Conservation (phyloP, 2,113 vertebrate genomes). For the Rynchops niger region DNA sequence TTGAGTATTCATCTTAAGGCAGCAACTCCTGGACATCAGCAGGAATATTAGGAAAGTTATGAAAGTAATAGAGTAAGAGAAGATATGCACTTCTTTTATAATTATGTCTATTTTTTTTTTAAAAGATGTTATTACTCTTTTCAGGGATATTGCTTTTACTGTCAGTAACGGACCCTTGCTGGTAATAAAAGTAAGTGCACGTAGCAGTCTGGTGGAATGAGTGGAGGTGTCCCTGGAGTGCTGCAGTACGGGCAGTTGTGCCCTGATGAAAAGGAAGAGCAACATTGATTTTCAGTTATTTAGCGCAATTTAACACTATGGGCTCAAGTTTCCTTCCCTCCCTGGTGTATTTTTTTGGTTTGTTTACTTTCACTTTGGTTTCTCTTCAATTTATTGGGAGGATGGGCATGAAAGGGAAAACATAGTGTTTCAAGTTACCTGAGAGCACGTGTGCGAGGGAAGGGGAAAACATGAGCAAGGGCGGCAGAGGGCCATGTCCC, state of each 20-base stretch:
- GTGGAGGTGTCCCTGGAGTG: conserved; percentile 2
- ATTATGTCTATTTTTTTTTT: not conserved
- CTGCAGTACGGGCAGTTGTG: not conserved
- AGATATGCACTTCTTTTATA: not conserved
- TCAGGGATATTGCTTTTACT: not conserved
- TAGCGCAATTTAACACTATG: conserved; percentile 11
- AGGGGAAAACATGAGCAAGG: not conserved
- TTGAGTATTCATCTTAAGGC: not conserved
- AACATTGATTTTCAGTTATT: conserved; percentile 58
- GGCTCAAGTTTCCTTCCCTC: conserved; percentile 17
- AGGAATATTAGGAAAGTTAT: not conserved
- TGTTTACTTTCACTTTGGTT: not conserved
- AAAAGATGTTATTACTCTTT: not conserved
- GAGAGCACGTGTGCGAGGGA: not conserved
- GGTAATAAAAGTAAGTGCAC: not conserved
- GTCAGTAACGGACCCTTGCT: not conserved
- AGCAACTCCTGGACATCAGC: not conserved
- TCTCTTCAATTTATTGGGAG: not conserved
- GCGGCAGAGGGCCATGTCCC: not conserved
- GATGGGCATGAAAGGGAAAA: not conserved
- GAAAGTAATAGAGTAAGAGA: not conserved
- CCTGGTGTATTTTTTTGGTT: not conserved
- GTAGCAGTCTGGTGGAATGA: not conserved
- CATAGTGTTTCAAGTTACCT: fast-evolving
- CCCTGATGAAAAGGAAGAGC: conserved; percentile 26